Conservation (phyloP, 2,113 vertebrate genomes). For the Antidorcas marsupialis region DNA sequence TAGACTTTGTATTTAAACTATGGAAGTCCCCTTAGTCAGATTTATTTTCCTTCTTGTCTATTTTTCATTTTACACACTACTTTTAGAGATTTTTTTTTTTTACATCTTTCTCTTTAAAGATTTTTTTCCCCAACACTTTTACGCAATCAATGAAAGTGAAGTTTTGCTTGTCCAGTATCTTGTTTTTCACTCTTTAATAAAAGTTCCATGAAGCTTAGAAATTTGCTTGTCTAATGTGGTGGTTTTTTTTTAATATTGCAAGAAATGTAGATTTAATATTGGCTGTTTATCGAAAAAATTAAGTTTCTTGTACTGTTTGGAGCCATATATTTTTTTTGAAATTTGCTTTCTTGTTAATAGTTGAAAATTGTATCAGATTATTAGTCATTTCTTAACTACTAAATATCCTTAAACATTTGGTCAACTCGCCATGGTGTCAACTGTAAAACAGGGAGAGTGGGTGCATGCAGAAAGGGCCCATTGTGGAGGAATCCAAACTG, state of each 20-base stretch:
- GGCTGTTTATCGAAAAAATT: not conserved
- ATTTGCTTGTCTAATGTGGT: not conserved
- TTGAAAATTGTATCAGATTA: not conserved
- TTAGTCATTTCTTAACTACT: constrained; percentile 5
- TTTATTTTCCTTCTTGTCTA: not conserved
- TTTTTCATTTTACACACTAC: not conserved
- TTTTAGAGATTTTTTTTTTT: not conserved
- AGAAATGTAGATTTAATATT: not conserved
- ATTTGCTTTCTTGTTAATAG: not conserved
- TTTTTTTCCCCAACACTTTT: not conserved
- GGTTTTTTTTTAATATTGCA: not conserved
- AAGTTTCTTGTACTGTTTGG: not conserved
- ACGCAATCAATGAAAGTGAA: not conserved
- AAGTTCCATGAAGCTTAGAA: not conserved
- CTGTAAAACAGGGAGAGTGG: not conserved
- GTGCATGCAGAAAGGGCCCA: not conserved
- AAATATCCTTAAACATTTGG: not conserved
- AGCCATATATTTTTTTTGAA: not conserved
- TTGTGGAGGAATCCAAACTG: not conserved
- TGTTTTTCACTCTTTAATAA: not conserved
- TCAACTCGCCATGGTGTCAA: not conserved
- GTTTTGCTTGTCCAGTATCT: not conserved
- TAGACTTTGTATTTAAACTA: not conserved
- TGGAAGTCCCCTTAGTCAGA: not conserved
- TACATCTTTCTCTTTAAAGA: not conserved